Evolutionary conservation across 2,888 invertebrate species (phyloP), one percentile per base, ranked within the genome.

Genomic region (Altica lythri): DNA sequence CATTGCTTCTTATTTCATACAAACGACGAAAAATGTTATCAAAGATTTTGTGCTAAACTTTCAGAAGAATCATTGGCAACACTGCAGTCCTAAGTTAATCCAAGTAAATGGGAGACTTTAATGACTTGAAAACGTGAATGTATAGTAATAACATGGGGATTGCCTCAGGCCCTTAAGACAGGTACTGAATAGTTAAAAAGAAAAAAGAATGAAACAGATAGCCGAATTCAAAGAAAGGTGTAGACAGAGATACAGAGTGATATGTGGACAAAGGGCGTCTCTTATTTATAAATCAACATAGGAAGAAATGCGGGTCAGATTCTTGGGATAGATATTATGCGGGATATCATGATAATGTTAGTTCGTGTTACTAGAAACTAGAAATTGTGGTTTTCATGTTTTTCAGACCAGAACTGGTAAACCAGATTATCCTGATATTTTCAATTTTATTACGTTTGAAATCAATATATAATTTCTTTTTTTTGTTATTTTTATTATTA

Each of bases 111-210:
- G 49, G 49, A 40, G 40, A 49, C 40, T 42, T 19, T 40, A 49
- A 49, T 14, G 32, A 49, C 42, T 40, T 40, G 32, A 32, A 49
- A 49, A 49, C 32, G 40, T 49, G 49, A 49, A 32, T 32, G 40
- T 22, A 49, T 27, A 49, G 25, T 22, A 22, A 22, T 22, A 25
- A 13, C 19, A 34, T 40, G 13, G 32, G 13, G 49, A 32, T 12
- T 40, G 30, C 49, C 49, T 40, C 30, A 9, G 49, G 49, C 40
- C 49, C 49, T 49, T 49, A 49, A 42, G 49, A 49, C 49, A 49
- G 49, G 49, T 49, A 49, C 40, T 42, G 40, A 40, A 40, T 40
- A 40, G 40, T 22, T 25, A 40, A 40, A 40, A 40, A 22, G 6
- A 40, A 22, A 40, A 5, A 40, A 40, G 34, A 34, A 34, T 14